A percentile compares a stretch with the other conserved stretches of the same genome.
Evolutionary conservation across 1,140 invertebrate species (phyloP).

Genomic region (Amphibalanus amphitrite): DNA sequence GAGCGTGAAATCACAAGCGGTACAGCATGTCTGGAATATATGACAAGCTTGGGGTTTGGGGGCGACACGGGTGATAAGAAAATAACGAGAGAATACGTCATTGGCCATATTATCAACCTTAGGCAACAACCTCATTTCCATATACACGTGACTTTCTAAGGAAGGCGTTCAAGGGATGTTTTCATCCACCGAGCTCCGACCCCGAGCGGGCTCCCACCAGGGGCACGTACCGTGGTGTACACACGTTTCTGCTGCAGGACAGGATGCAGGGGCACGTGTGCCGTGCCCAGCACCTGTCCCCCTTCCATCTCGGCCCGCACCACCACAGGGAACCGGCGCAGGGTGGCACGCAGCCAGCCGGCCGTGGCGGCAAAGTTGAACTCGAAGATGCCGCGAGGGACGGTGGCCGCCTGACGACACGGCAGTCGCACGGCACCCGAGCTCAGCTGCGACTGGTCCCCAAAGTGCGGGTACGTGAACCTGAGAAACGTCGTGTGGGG

Average conservation of each 20-base stretch:
- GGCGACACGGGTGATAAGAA: too few species aligned
- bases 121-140: too few species aligned
- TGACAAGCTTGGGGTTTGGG: too few species aligned
- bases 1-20: too few species aligned
- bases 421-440: not conserved
- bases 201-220: too few species aligned
- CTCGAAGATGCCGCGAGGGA: not conserved
- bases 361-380: not conserved
- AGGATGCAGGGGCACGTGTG: not conserved
- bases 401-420: not conserved
- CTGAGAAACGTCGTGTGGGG: too few species aligned
- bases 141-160: too few species aligned
- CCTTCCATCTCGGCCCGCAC: not conserved
- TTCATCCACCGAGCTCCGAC: too few species aligned
- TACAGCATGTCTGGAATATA: too few species aligned
- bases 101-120: too few species aligned
- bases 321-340: not conserved
- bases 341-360: not conserved
- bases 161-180: too few species aligned
- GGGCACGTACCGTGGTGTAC: not conserved
- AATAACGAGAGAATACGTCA: too few species aligned
- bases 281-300: not conserved
- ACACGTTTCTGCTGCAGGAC: not conserved
- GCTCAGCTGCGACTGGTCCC: not conserved
- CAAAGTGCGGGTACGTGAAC: not conserved